Evolutionary conservation across 92 coral and sea anemone species (phyloP), one percentile per base, ranked within the genome.

Genomic region (Siderastrea radians): DNA sequence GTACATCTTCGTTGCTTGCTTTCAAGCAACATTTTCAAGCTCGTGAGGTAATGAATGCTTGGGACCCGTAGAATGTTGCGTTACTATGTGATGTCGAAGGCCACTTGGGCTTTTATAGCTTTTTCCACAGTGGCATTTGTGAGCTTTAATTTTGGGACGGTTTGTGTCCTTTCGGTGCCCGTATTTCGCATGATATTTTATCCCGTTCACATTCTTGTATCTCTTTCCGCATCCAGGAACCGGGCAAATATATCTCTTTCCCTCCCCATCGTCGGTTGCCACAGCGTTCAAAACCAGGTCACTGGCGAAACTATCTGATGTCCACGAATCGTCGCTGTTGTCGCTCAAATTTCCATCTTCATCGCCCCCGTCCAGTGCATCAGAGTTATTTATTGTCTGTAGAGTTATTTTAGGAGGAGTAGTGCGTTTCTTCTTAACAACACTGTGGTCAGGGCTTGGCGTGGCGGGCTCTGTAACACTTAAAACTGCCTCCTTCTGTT

Each of bases 301-400:
- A 89, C 96, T 97, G 62, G 98, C 94, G 68, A 97, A 91, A 74
- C 97, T 94, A 85, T 94, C 95, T 7, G 98, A 93, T 80, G 99
- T 93, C 99, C 98, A 97, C 48, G 99, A 97, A 80, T 97, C 99
- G 92, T 97, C 99, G 87, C 99, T 97, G 78, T 93, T 96, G 81
- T 97, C 99, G 79, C 99, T 97, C 88, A 95, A 79, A 87, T 97
- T 97, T n/a, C 99, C 99, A 83, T 97, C 99, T 50, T 97, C 99
- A 46, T 97, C 99, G 54, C 93, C 97, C 44, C 87, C 90, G 53
- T 97, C 99, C 14, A 96, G 91, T 49, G 96, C 49, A n/a, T 97
- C 99, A 75, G 93, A 68, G 77, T 89, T 94, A 58, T 84, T 86
- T 77, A 89, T 15, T 53, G 84, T 54, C 61, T 81, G 92, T 46